phyloP scores from a whole-genome alignment of 2,797 vertebrate genomes.

The Anniella stebbinsi region DNA sequence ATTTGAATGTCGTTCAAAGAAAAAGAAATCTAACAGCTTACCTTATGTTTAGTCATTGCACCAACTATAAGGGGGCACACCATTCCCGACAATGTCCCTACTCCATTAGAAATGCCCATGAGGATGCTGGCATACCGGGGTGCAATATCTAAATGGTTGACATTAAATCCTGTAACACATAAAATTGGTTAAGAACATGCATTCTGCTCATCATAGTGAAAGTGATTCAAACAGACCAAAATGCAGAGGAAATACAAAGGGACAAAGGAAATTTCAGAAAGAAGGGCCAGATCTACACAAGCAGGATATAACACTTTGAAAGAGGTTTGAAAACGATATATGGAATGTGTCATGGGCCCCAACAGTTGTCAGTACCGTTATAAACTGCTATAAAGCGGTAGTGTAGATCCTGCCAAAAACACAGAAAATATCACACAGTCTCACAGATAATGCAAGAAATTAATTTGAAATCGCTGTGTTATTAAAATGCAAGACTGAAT shows the following conservation, averaged over 20 bases:
- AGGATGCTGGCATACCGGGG: slow-evolving; percentile 98
- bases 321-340: no score
- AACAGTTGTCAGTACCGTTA: no score
- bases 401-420: background rate
- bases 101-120: slow-evolving; percentile 98
- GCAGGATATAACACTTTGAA: no score
- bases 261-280: background rate
- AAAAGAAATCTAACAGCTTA: slow-evolving; percentile 65
- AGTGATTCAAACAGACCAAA: slow-evolving; percentile 6
- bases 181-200: background rate
- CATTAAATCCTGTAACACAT: slow-evolving; percentile 91
- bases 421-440: background rate
- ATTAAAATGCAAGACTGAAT: background rate
- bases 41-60: slow-evolving; percentile 96
- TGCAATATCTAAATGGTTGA: slow-evolving; percentile 98
- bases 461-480: background rate
- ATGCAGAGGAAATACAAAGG: background rate
- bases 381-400: no score
- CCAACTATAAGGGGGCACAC: slow-evolving; percentile 97
- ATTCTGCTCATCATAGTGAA: rapidly evolving
- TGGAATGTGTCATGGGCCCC: no score
- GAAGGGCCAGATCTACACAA: no score
- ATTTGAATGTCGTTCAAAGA: slow-evolving; percentile 13
- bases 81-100: slow-evolving; percentile 97
- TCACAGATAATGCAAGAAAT: background rate